Conservation (phyloP, 2,888 invertebrate genomes). For the Drosophila rellima region DNA sequence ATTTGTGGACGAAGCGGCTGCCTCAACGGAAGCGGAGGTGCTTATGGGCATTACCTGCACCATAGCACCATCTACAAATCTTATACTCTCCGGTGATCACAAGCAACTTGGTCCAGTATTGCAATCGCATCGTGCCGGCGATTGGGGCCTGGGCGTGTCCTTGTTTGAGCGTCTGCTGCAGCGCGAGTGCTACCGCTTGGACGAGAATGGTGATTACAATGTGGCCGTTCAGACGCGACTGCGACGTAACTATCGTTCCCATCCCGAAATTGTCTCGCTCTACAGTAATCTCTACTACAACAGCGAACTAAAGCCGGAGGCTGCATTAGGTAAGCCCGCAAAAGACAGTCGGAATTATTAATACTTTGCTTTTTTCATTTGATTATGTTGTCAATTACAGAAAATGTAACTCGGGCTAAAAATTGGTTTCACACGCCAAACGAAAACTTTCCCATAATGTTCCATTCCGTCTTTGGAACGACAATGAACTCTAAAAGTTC, state of each 20-base stretch:
- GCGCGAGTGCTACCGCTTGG: slow-evolving; percentile 84
- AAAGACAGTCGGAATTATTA: too few species aligned
- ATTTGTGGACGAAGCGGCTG: slow-evolving; percentile 92
- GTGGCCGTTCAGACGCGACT: slow-evolving; percentile 90
- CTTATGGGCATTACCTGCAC: slow-evolving; percentile 87
- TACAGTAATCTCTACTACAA: slow-evolving; percentile 92
- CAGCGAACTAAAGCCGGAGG: slow-evolving; percentile 87
- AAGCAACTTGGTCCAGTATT: slow-evolving; percentile 90
- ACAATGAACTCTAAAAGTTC: slow-evolving; percentile 76
- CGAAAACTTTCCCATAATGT: slow-evolving; percentile 87
- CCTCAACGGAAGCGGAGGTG: slow-evolving; percentile 90
- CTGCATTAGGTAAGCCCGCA: slow-evolving; percentile 61
- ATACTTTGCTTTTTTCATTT: too few species aligned
- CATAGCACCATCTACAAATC: slow-evolving; percentile 84
- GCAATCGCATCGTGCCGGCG: slow-evolving; percentile 81
- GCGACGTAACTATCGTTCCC: slow-evolving; percentile 91
- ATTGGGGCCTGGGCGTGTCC: slow-evolving; percentile 86
- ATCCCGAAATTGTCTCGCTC: slow-evolving; percentile 88
- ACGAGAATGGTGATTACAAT: slow-evolving; percentile 85
- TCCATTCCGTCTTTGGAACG: slow-evolving; percentile 88
- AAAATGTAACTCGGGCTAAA: slow-evolving; percentile 53
- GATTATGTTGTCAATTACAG: too few species aligned
- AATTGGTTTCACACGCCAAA: slow-evolving; percentile 86
- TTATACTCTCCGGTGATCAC: slow-evolving; percentile 91
- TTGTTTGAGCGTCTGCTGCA: slow-evolving; percentile 90